Base-by-base conservation (phyloP, 2,113 vertebrate genomes). In the Poeciliopsis prolifica region DNA sequence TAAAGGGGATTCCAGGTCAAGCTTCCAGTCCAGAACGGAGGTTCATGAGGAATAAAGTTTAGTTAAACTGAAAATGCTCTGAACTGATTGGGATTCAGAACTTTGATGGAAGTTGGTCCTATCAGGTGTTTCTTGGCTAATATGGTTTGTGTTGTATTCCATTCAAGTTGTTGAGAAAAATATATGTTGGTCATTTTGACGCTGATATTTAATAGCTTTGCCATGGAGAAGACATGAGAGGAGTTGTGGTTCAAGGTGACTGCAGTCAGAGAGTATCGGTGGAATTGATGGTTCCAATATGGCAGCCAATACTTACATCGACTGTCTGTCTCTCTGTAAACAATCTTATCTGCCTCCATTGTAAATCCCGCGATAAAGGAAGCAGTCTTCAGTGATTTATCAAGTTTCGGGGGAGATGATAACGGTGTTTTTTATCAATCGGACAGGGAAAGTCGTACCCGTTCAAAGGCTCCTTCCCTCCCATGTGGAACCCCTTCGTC, bases 401-500 rank as follows among this genome's bases (percentile, higher is more conserved):
- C 17, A 7, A 72, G 12, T 14, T 63, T 17, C 6, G 30, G 6
- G 8, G 65, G 62, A 33, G 13, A 69, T 54, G 15, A 6, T 68
- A 33, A 63, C 3, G 9, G 35, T 29, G 19, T 37, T 33, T 78
- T 35, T 60, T 77, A 15, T 28, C n/a, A n/a, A n/a, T n/a, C n/a
- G n/a, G n/a, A 28, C 79, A 99, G 98, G 97, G 97, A 40, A 99
- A 96, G 86, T 95, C 97, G 19, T 95, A 97, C 84, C 84, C 96
- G 0, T 98, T 97, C 89, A 96, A 89, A 85, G 95, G 95, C n/a
- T 69, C 96, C 0, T 96, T 98, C 1, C 98, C 98, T 65, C 91
- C 96, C 51, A 84, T 95, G 79, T 97, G 97, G 97, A 99, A 98
- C 91, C 98, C 97, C 0, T 51, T 99, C 37, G 88, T 92, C 29